Evolutionary conservation across 2,797 vertebrate species (phyloP).

Genomic region (Syndactyla subalaris): DNA sequence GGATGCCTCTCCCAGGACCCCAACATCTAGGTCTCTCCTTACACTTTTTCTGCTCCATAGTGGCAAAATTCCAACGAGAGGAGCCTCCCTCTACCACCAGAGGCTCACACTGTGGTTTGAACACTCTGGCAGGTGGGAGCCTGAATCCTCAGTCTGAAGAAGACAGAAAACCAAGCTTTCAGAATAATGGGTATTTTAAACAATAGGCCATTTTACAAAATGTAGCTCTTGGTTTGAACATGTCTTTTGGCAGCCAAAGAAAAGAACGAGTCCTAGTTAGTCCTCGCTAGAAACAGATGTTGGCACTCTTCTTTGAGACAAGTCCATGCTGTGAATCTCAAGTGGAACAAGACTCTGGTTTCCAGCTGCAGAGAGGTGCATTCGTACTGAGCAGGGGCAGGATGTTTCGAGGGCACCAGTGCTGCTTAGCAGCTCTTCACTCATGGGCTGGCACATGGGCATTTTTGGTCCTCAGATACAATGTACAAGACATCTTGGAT

Average conservation of each 20-base stretch:
- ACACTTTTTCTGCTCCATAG: background rate
- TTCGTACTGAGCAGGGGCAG: background rate
- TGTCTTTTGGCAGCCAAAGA: background rate
- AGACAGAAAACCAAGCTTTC: background rate
- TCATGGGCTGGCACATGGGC: fast-evolving
- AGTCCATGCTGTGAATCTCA: background rate
- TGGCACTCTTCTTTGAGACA: background rate
- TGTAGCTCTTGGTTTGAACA: background rate
- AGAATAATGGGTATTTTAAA: background rate
- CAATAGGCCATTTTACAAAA: background rate
- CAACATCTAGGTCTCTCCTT: background rate
- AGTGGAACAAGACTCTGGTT: background rate
- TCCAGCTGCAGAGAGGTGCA: background rate
- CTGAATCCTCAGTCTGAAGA: background rate
- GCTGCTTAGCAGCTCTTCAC: background rate
- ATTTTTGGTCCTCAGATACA: background rate
- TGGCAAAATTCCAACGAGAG: background rate
- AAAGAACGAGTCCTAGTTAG: background rate
- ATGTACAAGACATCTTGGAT: background rate
- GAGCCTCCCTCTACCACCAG: background rate
- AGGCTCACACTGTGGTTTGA: background rate
- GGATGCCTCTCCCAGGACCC: background rate
- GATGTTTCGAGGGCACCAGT: background rate
- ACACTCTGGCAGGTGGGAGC: background rate
- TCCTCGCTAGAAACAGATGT: background rate